Evolutionary conservation across 2,797 vertebrate genomes (phyloP).

Genomic region (Pipistrellus pipistrellus): DNA sequence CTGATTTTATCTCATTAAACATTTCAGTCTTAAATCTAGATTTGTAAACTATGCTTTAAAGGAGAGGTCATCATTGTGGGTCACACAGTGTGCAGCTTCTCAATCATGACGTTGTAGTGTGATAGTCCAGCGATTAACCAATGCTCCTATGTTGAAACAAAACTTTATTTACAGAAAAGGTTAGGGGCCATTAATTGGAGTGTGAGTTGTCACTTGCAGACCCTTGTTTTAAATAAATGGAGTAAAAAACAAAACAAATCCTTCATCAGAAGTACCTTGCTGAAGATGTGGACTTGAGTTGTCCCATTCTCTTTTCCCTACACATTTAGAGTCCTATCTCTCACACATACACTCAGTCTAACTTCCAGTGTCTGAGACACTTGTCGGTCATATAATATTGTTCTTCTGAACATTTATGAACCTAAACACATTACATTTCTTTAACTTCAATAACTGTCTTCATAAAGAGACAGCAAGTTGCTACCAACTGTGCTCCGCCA

Average conservation of each 20-base stretch:
- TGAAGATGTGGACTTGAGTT: too few species aligned
- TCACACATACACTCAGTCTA: background rate
- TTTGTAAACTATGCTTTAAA: slow-evolving; percentile 29
- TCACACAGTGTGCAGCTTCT: background rate
- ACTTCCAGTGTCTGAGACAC: background rate
- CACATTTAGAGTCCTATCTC: background rate
- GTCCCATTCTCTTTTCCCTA: background rate
- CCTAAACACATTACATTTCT: background rate
- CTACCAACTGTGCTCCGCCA: background rate
- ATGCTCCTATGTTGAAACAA: background rate
- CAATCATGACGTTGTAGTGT: background rate
- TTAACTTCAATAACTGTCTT: background rate
- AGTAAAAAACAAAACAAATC: background rate
- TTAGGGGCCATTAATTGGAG: background rate
- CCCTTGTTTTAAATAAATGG: background rate
- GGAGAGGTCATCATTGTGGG: background rate
- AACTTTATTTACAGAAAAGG: background rate
- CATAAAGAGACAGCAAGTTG: background rate
- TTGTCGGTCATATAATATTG: background rate
- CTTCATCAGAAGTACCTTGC: background rate
- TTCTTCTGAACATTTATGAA: background rate
- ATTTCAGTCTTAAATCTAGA: slow-evolving; percentile 22
- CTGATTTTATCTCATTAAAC: background rate
- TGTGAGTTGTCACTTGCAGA: background rate
- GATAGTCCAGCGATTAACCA: background rate